Evolutionary conservation across 2,888 invertebrate genomes (phyloP), one percentile per base, ranked within the genome.

Genomic region (Perithous albicinctus): DNA sequence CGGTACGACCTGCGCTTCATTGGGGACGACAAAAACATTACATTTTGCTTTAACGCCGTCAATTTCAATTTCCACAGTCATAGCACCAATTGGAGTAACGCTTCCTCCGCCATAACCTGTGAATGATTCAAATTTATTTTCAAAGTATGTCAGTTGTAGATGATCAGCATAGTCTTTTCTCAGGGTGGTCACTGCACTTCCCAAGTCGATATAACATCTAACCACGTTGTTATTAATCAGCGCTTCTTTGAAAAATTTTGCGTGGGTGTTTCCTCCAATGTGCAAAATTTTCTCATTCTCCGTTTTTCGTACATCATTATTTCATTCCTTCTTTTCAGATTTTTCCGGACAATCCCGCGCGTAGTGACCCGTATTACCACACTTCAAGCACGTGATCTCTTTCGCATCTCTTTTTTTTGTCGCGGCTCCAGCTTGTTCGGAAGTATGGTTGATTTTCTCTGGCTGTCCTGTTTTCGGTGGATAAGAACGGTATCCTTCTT

Each of bases 101-200:
- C 76, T 29, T 29, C 85, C 86, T 23, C 72, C 72, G 3, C 72
- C 72, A 46, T 73, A 73, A 41, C 72, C 72, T 20, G 61, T 48
- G n/a, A 73, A 73, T 8, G 46, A 20, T n/a, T 64, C 43, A 46
- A 64, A 46, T 46, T 46, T 46, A 10, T 20, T 26, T n/a, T 70
- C 70, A 29, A 59, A 63, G 43, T 63, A 64, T 5, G 54, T 64
- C n/a, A 64, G 41, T 41, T n/a, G n/a, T n/a, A n/a, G n/a, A n/a
- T n/a, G n/a, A n/a, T n/a, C n/a, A n/a, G n/a, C n/a, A n/a, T n/a
- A n/a, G n/a, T n/a, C n/a, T n/a, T n/a, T n/a, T n/a, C n/a, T n/a
- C n/a, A n/a, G n/a, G n/a, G n/a, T n/a, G 5, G 64, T 64, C 18
- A 41, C 74, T 10, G 26, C 15, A 6, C 74, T 74, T 38, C 74